A percentile compares a stretch with the other conserved stretches of the same genome.
phyloP scores from a whole-genome alignment of 2,888 invertebrate species.

The Phalangium opilio region DNA sequence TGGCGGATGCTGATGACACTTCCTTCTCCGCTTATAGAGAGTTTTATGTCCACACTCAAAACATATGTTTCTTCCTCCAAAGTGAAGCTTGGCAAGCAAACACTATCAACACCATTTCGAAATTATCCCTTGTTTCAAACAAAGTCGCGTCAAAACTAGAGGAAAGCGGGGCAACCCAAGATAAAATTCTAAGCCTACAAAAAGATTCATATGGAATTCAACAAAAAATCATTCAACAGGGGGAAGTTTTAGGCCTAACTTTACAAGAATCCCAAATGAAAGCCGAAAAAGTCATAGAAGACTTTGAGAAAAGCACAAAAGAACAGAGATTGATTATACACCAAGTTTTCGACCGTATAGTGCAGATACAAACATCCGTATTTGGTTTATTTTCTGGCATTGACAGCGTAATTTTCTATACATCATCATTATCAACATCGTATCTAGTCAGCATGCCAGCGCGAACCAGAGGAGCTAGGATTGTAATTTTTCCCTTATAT shows the following conservation, averaged over 20 bases:
- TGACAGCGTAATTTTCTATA: background rate
- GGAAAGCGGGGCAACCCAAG: background rate
- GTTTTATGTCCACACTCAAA: background rate
- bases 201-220: background rate
- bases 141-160: background rate
- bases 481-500: background rate
- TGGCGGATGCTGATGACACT: background rate
- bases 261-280: background rate
- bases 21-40: background rate
- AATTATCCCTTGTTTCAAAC: background rate
- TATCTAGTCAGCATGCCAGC: background rate
- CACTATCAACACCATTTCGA: background rate
- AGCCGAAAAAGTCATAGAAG: background rate
- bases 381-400: background rate
- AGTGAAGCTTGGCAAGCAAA: background rate
- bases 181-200: background rate
- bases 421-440: background rate
- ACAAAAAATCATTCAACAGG: background rate
- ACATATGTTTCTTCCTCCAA: background rate
- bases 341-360: background rate
- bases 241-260: background rate
- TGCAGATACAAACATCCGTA: background rate
- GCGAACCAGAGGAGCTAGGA: background rate
- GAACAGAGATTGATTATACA: background rate
- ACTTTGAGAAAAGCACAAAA: background rate